Percentiles rank a stretch among this genome's conserved stretches.
Conservation (phyloP, 1,140 invertebrate genomes). For the Apis cerana region DNA sequence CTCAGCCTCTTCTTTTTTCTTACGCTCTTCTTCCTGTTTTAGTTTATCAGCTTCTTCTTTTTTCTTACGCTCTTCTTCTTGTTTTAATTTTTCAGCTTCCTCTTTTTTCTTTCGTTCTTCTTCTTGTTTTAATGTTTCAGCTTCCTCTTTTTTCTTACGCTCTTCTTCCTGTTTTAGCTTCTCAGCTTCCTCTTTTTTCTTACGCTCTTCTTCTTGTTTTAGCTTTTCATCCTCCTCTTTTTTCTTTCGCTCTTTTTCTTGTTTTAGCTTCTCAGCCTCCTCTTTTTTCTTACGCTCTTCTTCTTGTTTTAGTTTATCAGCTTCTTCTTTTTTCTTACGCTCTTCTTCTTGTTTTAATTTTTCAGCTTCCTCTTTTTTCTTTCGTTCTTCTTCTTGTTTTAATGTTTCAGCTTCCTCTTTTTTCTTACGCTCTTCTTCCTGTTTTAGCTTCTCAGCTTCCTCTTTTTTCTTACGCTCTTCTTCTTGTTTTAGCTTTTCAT, state of each 20-base stretch:
- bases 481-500: conserved; percentile 20
- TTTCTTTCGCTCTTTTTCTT: conserved; percentile 20
- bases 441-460: background rate
- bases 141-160: conserved; percentile 33
- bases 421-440: conserved; percentile 14
- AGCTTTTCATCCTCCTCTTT: conserved; percentile 31
- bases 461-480: conserved; percentile 23
- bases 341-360: conserved; percentile 45
- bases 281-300: conserved; percentile 42
- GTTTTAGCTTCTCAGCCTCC: conserved; percentile 38
- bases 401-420: conserved; percentile 39
- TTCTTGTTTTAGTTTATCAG: conserved; percentile 43
- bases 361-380: conserved; percentile 54
- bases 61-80: conserved; percentile 44
- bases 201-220: conserved; percentile 23
- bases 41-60: conserved; percentile 50
- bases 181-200: conserved; percentile 50
- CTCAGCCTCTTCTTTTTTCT: conserved; percentile 48
- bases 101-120: background rate
- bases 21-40: conserved; percentile 47
- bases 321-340: conserved; percentile 48
- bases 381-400: conserved; percentile 48
- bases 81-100: conserved; percentile 36
- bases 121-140: background rate
- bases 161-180: conserved; percentile 20